Conservation (phyloP, 2,797 vertebrate species). For the Podargus strigoides region DNA sequence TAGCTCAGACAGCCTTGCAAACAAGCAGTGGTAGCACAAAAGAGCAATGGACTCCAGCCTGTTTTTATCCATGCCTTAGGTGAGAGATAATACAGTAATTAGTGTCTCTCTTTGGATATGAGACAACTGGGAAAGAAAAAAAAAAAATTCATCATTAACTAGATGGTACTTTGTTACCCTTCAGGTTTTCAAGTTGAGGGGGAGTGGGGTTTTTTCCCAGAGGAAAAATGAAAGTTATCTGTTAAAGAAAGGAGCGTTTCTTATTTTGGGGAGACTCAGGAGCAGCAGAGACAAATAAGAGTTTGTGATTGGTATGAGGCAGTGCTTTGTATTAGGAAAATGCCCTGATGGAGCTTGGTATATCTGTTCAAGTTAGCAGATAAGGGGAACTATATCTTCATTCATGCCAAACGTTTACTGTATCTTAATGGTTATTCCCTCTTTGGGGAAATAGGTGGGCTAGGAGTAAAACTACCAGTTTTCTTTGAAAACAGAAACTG, state of each 20-base stretch:
- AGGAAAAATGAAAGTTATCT: background rate
- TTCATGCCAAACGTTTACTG: background rate
- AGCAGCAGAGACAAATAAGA: background rate
- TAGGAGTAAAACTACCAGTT: background rate
- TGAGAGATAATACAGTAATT: background rate
- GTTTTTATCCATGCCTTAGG: conserved; percentile 25
- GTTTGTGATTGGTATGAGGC: background rate
- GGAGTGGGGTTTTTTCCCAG: background rate
- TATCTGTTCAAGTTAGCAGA: background rate
- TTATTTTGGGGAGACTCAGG: background rate
- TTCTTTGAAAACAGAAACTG: background rate
- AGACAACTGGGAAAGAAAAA: background rate
- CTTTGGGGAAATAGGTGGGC: background rate
- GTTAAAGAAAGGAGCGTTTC: background rate
- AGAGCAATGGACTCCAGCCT: background rate
- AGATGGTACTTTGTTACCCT: background rate
- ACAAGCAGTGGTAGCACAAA: background rate
- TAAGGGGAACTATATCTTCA: background rate
- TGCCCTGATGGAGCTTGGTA: background rate
- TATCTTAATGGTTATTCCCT: background rate
- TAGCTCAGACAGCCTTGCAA: background rate
- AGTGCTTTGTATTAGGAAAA: background rate
- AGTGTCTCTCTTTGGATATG: background rate
- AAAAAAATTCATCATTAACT: background rate
- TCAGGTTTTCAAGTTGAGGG: background rate